Base-by-base conservation (phyloP, 2,113 vertebrate species). In the Emydocephalus ijimae region DNA sequence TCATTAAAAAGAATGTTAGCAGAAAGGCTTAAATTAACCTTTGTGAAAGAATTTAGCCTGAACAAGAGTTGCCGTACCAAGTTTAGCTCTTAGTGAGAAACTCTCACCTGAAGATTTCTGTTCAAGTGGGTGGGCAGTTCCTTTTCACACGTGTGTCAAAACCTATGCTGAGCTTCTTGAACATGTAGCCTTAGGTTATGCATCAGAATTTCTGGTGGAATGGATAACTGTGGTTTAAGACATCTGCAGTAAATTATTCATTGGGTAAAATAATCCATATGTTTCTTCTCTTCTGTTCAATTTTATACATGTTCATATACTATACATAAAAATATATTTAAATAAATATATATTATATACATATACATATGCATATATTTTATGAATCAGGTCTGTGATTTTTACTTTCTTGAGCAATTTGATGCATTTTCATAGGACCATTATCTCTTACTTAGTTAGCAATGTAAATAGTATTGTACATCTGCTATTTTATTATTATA, bases 381-480 rank as follows among this genome's bases (percentile, higher is more conserved):
- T 96, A 96, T 96, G 96, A 96, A 96, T 90, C 94, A 97, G 96
- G 96, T 94, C 96, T 95, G 96, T 97, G 95, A 94, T 94, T 90
- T 93, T 92, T 92, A 94, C 95, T 91, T 92, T 92, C 94, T 88
- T 54, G 2, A 91, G 48, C 29, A 55, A 94, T 92, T 95, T 1
- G 48, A 95, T 96, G 93, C 24, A 24, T 92, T 97, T 96, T 96
- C 94, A 95, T 96, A 92, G 90, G 64, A 93, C 96, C 95, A 93
- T 94, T 93, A 92, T 96, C 95, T 97, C 95, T 95, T 39, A 43
- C 94, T 97, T 0, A 1, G 91, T 96, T 97, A 96, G 95, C 95
- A 90, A 12, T 97, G 96, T 97, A 97, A 97, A 97, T 97, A 96
- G 85, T 96, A 93, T 6, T 96, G 94, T 97, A 96, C 94, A 97